phyloP scores from a whole-genome alignment of 2,888 invertebrate species.

The Sphaeridia pumilis region DNA sequence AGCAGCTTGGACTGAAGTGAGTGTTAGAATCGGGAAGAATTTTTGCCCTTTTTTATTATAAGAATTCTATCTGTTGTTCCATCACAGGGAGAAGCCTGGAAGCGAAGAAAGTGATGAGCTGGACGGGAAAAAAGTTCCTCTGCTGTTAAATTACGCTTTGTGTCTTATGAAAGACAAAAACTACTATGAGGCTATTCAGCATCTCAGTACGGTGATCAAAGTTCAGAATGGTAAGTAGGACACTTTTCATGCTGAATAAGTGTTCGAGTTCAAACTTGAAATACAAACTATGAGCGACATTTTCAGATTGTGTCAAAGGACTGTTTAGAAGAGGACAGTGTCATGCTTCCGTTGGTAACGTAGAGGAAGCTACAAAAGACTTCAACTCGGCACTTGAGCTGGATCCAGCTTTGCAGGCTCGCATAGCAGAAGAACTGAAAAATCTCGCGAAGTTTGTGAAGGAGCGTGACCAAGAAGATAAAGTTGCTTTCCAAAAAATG shows the following conservation, averaged over 20 bases:
- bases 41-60: too few species aligned
- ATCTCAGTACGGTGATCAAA: constrained; percentile 75
- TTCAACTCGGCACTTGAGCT: constrained; percentile 54
- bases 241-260: too few species aligned
- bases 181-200: constrained; percentile 81
- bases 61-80: not conserved
- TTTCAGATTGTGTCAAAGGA: constrained; percentile 81
- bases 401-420: constrained; percentile 52
- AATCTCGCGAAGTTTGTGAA: constrained; percentile 41
- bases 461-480: not conserved
- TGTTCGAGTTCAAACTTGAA: too few species aligned
- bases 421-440: constrained; percentile 61
- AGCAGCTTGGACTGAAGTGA: constrained; percentile 81
- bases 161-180: constrained; percentile 74
- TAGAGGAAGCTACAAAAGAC: constrained; percentile 54
- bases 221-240: constrained; percentile 64
- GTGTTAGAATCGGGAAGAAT: too few species aligned
- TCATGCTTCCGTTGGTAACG: constrained; percentile 39
- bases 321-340: constrained; percentile 54
- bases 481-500: constrained; percentile 8
- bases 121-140: constrained; percentile 68
- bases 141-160: constrained; percentile 80
- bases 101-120: constrained; percentile 77
- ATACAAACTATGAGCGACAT: too few species aligned
- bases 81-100: constrained; percentile 75